These are phyloP conservation scores for Coracopsis vasa DNA, from an alignment of 2,113 vertebrate species.

Conservation along the genomic window DNA sequence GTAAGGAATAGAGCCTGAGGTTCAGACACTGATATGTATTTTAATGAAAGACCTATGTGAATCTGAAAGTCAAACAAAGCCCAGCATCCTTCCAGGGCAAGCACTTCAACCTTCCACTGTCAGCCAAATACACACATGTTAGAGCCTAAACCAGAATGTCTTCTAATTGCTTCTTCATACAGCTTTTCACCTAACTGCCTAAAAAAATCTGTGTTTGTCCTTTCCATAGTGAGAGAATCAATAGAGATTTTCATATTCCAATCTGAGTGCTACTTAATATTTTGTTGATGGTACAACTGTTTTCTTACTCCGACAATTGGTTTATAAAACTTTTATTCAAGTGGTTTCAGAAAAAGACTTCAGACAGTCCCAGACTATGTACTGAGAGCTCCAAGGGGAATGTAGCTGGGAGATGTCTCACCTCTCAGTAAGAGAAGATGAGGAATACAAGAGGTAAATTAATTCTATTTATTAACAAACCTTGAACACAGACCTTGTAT, in stretches of 20 bases:
- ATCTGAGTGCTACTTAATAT: background rate
- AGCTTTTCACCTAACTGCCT: background rate
- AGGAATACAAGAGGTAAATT: background rate
- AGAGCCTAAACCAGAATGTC: background rate
- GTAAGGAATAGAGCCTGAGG: background rate
- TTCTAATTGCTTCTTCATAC: background rate
- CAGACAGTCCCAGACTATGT: too few relatives aligned
- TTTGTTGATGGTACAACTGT: background rate
- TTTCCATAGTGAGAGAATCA: background rate
- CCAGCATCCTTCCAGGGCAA: background rate
- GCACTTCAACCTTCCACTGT: background rate
- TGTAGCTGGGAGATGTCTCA: rapidly evolving
- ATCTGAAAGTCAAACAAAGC: background rate
- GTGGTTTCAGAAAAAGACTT: background rate
- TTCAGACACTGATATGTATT: background rate
- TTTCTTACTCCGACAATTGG: background rate
- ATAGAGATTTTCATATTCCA: background rate
- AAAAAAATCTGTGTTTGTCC: background rate
- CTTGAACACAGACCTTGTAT: background rate
- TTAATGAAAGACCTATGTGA: background rate
- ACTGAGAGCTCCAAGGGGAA: background rate
- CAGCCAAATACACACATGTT: rapidly evolving
- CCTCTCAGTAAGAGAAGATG: background rate
- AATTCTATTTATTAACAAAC: background rate
- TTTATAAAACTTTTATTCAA: background rate